phyloP scores from a whole-genome alignment of 2,888 invertebrate species.

The Ochropacha duplaris region DNA sequence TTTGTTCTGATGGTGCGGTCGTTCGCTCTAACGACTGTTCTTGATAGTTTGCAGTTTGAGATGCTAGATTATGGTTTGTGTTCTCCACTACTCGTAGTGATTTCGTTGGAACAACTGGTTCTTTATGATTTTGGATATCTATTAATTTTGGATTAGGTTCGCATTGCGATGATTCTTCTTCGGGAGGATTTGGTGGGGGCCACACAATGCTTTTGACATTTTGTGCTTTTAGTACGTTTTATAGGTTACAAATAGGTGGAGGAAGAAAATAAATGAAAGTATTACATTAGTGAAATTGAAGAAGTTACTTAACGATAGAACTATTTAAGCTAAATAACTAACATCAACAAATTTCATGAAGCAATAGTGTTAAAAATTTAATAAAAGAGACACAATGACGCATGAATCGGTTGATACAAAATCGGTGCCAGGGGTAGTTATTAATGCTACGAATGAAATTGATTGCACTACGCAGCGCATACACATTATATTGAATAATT shows the following conservation, averaged over 20 bases:
- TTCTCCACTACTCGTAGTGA: slow-evolving; percentile 22
- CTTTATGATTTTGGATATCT: slow-evolving; percentile 29
- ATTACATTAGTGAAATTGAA: slow-evolving; percentile 64
- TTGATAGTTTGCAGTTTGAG: slow-evolving; percentile 33
- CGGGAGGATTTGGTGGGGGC: slow-evolving; percentile 76
- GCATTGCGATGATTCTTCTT: slow-evolving; percentile 63
- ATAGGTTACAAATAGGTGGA: slow-evolving; percentile 46
- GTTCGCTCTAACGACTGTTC: slow-evolving; percentile 45
- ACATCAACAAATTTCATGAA: slow-evolving; percentile 43
- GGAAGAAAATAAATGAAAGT: slow-evolving; percentile 67
- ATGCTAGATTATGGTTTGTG: slow-evolving; percentile 30
- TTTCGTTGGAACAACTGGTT: slow-evolving; percentile 27
- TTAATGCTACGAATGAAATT: slow-evolving; percentile 55
- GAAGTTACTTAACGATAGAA: slow-evolving; percentile 40
- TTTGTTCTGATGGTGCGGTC: slow-evolving; percentile 45
- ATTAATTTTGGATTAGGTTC: slow-evolving; percentile 38
- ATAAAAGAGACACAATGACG: slow-evolving; percentile 36
- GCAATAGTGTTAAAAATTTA: slow-evolving; percentile 53
- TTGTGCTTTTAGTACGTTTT: slow-evolving; percentile 68
- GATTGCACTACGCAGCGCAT: slow-evolving; percentile 62
- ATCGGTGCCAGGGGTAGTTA: slow-evolving; percentile 63
- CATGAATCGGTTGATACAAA: slow-evolving; percentile 41
- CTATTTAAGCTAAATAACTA: slow-evolving; percentile 37
- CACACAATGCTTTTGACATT: slow-evolving; percentile 80
- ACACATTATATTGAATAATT: slow-evolving; percentile 49